These are phyloP conservation scores for Danio tinwini DNA, from an alignment of 2,797 vertebrate genomes.

Conservation along the genomic window DNA sequence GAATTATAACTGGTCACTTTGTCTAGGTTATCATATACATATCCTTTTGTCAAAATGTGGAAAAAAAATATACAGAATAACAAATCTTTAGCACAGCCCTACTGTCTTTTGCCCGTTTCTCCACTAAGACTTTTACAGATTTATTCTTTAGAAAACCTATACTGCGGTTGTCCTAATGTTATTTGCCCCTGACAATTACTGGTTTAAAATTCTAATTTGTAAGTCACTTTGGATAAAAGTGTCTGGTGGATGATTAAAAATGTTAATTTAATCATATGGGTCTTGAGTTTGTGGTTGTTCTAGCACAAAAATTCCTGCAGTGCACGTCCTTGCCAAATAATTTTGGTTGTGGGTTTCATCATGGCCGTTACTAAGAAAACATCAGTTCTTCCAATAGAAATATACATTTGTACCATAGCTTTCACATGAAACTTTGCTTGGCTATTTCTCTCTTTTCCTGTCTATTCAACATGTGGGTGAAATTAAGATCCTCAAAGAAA, in stretches of 20 bases:
- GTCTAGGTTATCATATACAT: too few species aligned
- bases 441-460: not conserved
- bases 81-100: too few species aligned
- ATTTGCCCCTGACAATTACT: not conserved
- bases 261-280: not conserved
- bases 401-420: not conserved
- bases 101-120: not conserved
- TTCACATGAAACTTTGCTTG: not conserved
- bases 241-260: not conserved
- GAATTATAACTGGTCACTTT: too few species aligned
- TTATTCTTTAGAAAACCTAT: not conserved
- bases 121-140: not conserved
- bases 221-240: not conserved
- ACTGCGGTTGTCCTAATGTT: not conserved
- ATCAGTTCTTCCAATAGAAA: not conserved
- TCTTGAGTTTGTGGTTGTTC: not conserved
- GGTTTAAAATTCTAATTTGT: conserved; percentile 14
- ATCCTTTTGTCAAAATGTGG: too few species aligned
- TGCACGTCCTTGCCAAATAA: not conserved
- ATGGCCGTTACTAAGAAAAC: conserved; percentile 4
- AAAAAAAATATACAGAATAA: too few species aligned
- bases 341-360: conserved; percentile 21
- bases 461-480: not conserved
- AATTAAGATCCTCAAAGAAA: conserved; percentile 37
- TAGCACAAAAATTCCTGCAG: not conserved